phyloP scores from a whole-genome alignment of 2,113 vertebrate species.

The Neomonachus schauinslandi region DNA sequence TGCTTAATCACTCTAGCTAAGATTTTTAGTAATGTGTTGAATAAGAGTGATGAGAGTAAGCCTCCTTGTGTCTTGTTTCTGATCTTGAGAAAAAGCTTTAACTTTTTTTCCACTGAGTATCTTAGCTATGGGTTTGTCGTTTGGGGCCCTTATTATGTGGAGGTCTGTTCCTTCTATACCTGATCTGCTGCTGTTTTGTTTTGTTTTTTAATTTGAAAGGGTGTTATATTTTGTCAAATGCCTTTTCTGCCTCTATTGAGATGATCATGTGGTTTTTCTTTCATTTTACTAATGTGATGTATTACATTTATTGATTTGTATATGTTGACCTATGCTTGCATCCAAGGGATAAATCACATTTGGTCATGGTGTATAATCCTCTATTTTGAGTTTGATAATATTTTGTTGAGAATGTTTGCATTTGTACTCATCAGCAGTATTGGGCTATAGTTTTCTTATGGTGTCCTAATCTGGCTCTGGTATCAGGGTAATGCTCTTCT shows the following conservation, averaged over 20 bases:
- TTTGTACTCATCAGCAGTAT: not conserved
- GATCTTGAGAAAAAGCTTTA: not conserved
- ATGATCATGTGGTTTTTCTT: not conserved
- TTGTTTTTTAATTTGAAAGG: not conserved
- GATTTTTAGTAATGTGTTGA: not conserved
- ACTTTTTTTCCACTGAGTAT: not conserved
- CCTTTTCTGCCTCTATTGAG: not conserved
- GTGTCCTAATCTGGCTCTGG: not conserved
- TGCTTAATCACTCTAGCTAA: not conserved
- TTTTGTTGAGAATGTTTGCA: not conserved
- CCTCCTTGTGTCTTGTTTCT: not conserved
- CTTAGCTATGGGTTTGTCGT: not conserved
- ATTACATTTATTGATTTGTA: not conserved
- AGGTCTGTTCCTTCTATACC: not conserved
- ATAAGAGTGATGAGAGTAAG: not conserved
- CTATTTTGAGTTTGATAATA: not conserved
- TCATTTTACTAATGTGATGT: not conserved
- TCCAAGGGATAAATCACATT: not conserved
- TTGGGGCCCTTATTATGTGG: not conserved
- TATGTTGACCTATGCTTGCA: not conserved
- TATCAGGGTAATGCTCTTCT: not conserved
- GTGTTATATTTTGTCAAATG: not conserved
- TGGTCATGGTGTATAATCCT: not conserved
- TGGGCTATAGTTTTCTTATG: not conserved
- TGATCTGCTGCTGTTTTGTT: not conserved